Conservation (phyloP, 2,113 vertebrate genomes). For the Percopsis transmontana region DNA sequence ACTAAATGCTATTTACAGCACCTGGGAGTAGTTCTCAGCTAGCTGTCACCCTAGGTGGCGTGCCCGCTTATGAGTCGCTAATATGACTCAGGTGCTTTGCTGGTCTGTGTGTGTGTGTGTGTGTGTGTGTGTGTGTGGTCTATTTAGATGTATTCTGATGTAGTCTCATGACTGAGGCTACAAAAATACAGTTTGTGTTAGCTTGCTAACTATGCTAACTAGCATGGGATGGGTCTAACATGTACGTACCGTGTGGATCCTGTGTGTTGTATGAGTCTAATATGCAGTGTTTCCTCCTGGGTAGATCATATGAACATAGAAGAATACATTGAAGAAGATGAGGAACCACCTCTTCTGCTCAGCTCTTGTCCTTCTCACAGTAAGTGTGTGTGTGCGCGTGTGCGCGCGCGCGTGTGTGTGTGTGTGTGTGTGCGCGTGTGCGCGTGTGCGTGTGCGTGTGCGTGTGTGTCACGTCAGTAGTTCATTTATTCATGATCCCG, state of each 20-base stretch:
- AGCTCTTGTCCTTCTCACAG: constrained; percentile 72
- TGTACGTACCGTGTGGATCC: too few relatives aligned
- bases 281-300: neutral
- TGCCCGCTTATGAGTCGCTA: constrained; percentile 9
- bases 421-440: neutral
- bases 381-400: constrained; percentile 39
- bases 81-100: constrained; percentile 63
- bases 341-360: constrained; percentile 77
- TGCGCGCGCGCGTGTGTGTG: constrained; percentile 4
- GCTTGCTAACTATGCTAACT: neutral
- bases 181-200: neutral
- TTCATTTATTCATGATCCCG: neutral
- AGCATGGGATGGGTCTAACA: too few relatives aligned
- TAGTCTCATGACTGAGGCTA: neutral
- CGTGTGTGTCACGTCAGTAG: neutral
- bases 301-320: constrained; percentile 80
- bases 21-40: constrained; percentile 32
- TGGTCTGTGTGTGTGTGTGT: neutral
- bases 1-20: constrained; percentile 65
- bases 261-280: neutral
- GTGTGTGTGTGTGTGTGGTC: constrained; percentile 2
- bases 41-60: constrained; percentile 5
- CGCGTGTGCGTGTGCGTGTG: neutral
- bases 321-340: constrained; percentile 79
- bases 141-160: too few relatives aligned